phyloP scores from a whole-genome alignment of 2,113 vertebrate genomes.

The Brachypteracias leptosomus region DNA sequence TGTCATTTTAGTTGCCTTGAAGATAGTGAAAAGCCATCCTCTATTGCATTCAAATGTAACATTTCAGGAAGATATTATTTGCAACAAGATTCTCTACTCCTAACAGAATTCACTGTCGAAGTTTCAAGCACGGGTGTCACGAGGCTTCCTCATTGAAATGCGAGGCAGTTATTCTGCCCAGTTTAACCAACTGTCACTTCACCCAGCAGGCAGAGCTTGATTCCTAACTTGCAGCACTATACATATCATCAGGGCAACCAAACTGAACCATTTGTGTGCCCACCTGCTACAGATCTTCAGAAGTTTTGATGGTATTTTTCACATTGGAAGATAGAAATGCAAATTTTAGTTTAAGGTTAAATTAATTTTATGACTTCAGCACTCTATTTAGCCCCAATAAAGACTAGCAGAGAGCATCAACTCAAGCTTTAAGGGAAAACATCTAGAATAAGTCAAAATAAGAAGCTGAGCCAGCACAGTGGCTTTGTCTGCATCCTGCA shows the following conservation, averaged over 20 bases:
- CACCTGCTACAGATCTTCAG: background rate
- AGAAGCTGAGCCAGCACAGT: background rate
- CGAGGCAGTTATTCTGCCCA: background rate
- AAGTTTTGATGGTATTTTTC: background rate
- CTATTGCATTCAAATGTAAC: background rate
- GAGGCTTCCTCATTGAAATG: constrained; percentile 38
- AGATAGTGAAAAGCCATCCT: background rate
- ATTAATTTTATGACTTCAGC: background rate
- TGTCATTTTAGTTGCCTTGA: background rate
- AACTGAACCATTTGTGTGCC: background rate
- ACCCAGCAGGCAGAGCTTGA: background rate
- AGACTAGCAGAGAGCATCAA: background rate
- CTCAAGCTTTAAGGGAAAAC: background rate
- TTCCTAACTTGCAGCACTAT: background rate
- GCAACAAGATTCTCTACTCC: background rate
- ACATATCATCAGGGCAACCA: background rate
- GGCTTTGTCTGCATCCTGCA: background rate
- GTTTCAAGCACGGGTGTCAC: background rate
- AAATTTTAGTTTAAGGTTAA: background rate
- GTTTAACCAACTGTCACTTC: constrained; percentile 39
- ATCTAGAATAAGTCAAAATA: background rate
- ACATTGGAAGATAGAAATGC: background rate
- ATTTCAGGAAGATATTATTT: background rate
- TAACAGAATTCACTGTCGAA: background rate
- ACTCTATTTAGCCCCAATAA: background rate